phyloP scores from a whole-genome alignment of 2,113 vertebrate species.

The Eleginops maclovinus region DNA sequence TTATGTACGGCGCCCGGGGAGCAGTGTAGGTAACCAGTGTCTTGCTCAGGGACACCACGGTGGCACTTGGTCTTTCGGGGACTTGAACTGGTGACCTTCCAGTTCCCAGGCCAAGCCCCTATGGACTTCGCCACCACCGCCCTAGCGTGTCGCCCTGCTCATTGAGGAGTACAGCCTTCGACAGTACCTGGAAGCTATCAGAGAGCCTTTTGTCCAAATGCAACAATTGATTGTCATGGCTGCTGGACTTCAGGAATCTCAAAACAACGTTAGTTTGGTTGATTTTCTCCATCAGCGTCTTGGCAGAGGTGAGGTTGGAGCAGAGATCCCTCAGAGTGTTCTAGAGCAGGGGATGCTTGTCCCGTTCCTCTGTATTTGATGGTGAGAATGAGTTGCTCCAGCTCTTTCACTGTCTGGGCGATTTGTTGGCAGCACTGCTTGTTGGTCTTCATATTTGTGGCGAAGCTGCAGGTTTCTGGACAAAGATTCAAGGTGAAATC shows the following conservation, averaged over 20 bases:
- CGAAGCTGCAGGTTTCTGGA: background rate
- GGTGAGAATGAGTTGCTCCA: constrained; percentile 1
- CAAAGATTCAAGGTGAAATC: background rate
- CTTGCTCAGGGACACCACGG: too few relatives aligned
- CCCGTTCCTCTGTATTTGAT: background rate
- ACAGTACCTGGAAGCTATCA: constrained; percentile 13
- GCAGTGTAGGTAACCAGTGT: too few relatives aligned
- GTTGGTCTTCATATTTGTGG: constrained; percentile 1
- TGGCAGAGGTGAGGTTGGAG: background rate
- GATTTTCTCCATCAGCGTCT: background rate
- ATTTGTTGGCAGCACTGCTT: constrained; percentile 21
- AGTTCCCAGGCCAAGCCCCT: too few relatives aligned
- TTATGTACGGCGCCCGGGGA: too few relatives aligned
- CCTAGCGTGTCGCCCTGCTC: too few relatives aligned
- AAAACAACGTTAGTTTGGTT: fast-evolving
- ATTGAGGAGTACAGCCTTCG: background rate
- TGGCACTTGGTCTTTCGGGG: too few relatives aligned
- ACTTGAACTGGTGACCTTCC: too few relatives aligned
- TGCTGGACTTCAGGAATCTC: background rate
- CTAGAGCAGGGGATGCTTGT: background rate
- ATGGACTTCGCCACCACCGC: too few relatives aligned
- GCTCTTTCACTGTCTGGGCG: background rate
- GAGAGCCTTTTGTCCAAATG: constrained; percentile 14
- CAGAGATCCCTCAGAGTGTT: constrained; percentile 14
- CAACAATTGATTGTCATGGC: background rate